Conservation (phyloP, 2,888 invertebrate species). For the Brenthis ino region DNA sequence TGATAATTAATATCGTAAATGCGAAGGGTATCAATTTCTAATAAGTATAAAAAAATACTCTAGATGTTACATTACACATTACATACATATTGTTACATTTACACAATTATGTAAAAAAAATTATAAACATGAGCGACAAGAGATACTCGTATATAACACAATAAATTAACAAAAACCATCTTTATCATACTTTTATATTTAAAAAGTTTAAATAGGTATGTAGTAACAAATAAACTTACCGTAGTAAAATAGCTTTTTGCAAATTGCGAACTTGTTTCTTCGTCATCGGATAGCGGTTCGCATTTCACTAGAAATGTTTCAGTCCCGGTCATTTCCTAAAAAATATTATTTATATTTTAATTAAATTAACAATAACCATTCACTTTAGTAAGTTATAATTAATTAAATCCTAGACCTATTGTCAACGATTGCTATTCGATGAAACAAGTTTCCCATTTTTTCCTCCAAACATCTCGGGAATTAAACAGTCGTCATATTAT, state of each 20-base stretch:
- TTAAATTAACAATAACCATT: neutral
- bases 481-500: conserved; percentile 60
- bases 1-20: too few species aligned
- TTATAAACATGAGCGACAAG: too few species aligned
- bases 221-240: conserved; percentile 48
- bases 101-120: too few species aligned
- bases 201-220: too few species aligned
- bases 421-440: conserved; percentile 41
- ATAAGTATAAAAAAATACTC: too few species aligned
- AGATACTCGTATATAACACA: too few species aligned
- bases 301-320: conserved; percentile 61
- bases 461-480: conserved; percentile 56
- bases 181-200: too few species aligned
- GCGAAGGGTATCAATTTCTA: too few species aligned
- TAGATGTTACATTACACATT: too few species aligned
- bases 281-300: conserved; percentile 69
- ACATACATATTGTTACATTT: too few species aligned
- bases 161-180: too few species aligned
- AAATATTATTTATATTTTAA: conserved; percentile 14
- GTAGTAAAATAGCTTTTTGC: conserved; percentile 53
- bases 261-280: conserved; percentile 61
- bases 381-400: neutral
- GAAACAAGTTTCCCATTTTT: conserved; percentile 50
- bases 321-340: conserved; percentile 69
- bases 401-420: conserved; percentile 3